phyloP scores from a whole-genome alignment of 2,888 invertebrate species.

The Leptopilina drosophilae region DNA sequence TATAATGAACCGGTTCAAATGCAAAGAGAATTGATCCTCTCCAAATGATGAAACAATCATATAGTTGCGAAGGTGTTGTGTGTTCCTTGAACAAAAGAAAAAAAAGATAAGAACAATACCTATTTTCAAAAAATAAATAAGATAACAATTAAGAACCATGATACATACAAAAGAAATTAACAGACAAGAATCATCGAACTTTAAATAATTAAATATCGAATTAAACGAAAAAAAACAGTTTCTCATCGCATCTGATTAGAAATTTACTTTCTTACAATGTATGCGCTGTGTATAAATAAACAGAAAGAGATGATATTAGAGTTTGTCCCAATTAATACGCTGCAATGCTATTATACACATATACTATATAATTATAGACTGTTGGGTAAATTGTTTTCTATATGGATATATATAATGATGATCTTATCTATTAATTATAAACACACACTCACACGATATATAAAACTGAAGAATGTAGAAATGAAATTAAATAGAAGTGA shows the following conservation, averaged over 20 bases:
- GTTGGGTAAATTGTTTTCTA: conserved; percentile 34
- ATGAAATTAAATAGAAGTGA: conserved; percentile 39
- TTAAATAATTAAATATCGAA: background rate
- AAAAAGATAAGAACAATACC: background rate
- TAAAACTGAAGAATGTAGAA: conserved; percentile 31
- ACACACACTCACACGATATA: background rate
- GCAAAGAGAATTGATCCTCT: no score
- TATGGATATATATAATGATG: background rate
- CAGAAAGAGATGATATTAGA: background rate
- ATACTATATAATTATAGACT: background rate
- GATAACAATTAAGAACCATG: background rate
- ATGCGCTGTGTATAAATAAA: no score
- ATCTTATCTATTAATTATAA: conserved; percentile 34
- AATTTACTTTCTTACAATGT: background rate
- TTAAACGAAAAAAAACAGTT: background rate
- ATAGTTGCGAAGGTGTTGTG: background rate
- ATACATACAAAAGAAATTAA: background rate
- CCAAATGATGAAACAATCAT: no score
- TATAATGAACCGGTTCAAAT: no score
- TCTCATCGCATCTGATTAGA: conserved; percentile 5
- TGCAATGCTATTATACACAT: background rate
- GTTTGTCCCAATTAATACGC: background rate
- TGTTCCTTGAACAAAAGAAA: background rate
- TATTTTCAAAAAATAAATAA: background rate
- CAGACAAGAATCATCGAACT: conserved; percentile 2